Percentiles rank a stretch among this genome's conserved stretches.
Evolutionary conservation across 1,140 invertebrate genomes (phyloP).

Genomic region (Argopecten irradians): DNA sequence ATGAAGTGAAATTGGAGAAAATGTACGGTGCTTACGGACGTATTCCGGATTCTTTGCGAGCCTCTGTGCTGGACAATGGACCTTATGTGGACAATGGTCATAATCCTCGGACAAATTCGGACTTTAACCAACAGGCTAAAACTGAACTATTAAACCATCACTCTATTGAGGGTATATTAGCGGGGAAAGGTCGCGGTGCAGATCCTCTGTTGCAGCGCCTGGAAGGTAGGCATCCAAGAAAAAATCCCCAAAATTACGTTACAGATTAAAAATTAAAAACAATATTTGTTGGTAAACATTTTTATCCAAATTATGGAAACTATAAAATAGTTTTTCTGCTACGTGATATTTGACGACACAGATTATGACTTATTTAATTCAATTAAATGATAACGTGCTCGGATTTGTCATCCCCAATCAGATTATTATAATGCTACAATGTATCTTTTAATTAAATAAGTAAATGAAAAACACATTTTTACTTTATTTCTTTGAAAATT

Average conservation of each 20-base stretch:
- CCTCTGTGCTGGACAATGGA: background rate
- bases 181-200: background rate
- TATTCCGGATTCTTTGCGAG: background rate
- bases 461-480: too few relatives aligned
- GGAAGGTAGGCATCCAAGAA: background rate
- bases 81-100: conserved; percentile 7
- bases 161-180: background rate
- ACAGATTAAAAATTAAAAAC: background rate
- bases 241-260: background rate
- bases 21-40: background rate
- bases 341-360: background rate
- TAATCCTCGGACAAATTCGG: background rate
- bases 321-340: background rate
- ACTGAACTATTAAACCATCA: background rate
- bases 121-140: background rate
- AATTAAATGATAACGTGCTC: too few relatives aligned
- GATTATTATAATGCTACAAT: too few relatives aligned
- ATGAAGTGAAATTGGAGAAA: background rate
- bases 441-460: too few relatives aligned
- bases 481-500: too few relatives aligned
- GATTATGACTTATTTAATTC: background rate
- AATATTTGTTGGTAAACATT: background rate
- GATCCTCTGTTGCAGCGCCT: background rate
- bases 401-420: too few relatives aligned
- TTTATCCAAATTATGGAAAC: background rate